Conservation (phyloP, 2,797 vertebrate genomes). For the Heliangelus exortis region DNA sequence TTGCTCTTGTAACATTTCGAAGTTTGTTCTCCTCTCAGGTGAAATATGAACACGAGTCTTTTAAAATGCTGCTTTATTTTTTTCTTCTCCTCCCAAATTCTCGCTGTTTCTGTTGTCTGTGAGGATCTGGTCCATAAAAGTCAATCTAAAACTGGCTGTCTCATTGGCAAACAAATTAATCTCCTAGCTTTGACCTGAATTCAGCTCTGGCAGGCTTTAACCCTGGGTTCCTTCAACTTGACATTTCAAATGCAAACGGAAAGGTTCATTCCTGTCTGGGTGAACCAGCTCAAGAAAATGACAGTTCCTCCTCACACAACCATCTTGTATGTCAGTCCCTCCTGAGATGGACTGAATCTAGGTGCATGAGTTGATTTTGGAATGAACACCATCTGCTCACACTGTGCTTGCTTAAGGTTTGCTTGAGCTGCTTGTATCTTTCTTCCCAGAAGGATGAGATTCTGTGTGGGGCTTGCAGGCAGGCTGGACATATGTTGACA, state of each 20-base stretch:
- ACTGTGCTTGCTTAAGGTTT: not conserved
- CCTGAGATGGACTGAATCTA: slow-evolving; percentile 14
- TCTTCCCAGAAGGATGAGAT: not conserved
- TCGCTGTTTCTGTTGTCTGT: not conserved
- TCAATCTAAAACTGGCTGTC: not conserved
- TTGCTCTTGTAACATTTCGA: not conserved
- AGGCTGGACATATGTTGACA: slow-evolving; percentile 26
- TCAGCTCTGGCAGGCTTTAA: not conserved
- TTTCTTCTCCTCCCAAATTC: not conserved
- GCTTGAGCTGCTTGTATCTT: not conserved
- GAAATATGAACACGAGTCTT: not conserved
- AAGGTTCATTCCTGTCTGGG: not conserved
- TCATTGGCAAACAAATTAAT: not conserved
- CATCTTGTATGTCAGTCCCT: not conserved
- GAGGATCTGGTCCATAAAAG: not conserved
- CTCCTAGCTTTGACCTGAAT: not conserved
- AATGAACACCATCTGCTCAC: slow-evolving; percentile 49
- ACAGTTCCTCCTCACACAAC: not conserved
- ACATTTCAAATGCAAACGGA: not conserved
- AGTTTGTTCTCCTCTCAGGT: not conserved
- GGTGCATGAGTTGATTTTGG: slow-evolving; percentile 16
- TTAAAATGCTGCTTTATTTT: not conserved
- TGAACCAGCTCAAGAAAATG: not conserved
- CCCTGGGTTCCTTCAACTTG: not conserved
- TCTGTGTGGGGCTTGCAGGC: not conserved